Evolutionary conservation across 35 echinoderm and acorn worm genomes (phyloP).

Genomic region (Apostichopus parvimensis): DNA sequence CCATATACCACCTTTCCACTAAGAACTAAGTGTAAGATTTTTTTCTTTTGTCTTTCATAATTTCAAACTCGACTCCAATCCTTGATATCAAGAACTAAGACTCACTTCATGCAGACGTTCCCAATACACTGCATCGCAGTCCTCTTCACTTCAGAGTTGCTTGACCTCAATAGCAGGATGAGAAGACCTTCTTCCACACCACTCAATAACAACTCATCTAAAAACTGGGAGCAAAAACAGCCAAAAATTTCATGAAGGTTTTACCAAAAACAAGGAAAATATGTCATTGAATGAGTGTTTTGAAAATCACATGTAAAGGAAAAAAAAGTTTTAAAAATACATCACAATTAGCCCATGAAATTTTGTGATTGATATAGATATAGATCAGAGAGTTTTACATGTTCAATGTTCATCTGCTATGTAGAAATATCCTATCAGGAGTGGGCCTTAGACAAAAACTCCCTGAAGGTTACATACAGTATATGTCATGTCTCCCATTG

Average conservation of each 20-base stretch:
- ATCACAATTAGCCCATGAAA: no score
- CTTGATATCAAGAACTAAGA: neutral
- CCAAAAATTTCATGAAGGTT: neutral
- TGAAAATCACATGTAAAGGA: neutral
- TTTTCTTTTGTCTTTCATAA: no score
- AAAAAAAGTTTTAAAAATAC: neutral
- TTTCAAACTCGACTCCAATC: neutral
- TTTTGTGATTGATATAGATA: no score
- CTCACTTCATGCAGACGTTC: slow-evolving; percentile 98
- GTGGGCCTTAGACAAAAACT: no score
- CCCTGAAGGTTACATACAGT: no score
- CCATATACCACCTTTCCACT: no score
- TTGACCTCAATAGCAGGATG: slow-evolving; percentile 59
- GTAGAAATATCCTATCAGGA: no score
- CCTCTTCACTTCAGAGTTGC: slow-evolving; percentile 75
- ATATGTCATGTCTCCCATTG: no score
- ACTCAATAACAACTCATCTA: slow-evolving; percentile 65
- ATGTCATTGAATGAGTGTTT: neutral
- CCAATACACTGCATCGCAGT: slow-evolving; percentile 87
- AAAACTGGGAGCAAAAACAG: slow-evolving; percentile 58
- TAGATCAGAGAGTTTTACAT: no score
- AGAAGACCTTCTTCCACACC: slow-evolving; percentile 61
- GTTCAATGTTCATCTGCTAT: no score
- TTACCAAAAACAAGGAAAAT: neutral
- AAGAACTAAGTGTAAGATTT: no score